Evolutionary conservation across 2,888 invertebrate genomes (phyloP), one percentile per base, ranked within the genome.

Genomic region (Tachina grossa): DNA sequence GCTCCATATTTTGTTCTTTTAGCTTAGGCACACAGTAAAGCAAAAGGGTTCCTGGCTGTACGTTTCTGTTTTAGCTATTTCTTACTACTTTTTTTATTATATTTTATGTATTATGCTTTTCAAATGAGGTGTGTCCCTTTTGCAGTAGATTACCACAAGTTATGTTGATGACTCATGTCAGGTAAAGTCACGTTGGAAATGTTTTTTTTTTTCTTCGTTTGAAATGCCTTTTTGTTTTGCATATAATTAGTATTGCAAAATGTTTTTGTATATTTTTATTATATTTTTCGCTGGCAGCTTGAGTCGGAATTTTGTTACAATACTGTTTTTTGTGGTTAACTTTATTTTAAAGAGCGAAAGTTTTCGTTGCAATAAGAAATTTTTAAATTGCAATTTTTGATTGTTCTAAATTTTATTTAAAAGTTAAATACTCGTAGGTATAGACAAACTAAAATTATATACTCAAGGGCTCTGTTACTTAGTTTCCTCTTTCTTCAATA

Each of bases 121-220:
- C 13, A 51, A 65, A 81, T 53, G 72, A 78, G 77, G 77, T 83
- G 83, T 77, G 77, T 66, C 72, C 72, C 66, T 65, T 76, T 22
- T 77, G 76, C 55, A 63, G 69, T 69, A 22, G 13, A 11, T 51
- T 22, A 14, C 39, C 11, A 51, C 41, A 80, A 65, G 53, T 43
- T 55, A 31, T 71, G 63, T 65, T 71, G 71, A 77, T 83, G 77
- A 83, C 72, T 83, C 83, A 83, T 66, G 59, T 53, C 47, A 66
- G 43, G 45, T 74, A 53, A 59, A 72, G 72, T 74, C 77, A 83
- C 72, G 72, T 78, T 83, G 72, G 43, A 77, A 82, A 82, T 82
- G 55, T 69, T 55, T 51, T 83, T 71, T 69, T 41, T 69, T 41
- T 82, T 39, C 13, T 66, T 81, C n/a, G 10, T 68, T 59, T 45